phyloP scores from a whole-genome alignment of 92 coral and sea anemone species.

The Phenganax stokvisi region DNA sequence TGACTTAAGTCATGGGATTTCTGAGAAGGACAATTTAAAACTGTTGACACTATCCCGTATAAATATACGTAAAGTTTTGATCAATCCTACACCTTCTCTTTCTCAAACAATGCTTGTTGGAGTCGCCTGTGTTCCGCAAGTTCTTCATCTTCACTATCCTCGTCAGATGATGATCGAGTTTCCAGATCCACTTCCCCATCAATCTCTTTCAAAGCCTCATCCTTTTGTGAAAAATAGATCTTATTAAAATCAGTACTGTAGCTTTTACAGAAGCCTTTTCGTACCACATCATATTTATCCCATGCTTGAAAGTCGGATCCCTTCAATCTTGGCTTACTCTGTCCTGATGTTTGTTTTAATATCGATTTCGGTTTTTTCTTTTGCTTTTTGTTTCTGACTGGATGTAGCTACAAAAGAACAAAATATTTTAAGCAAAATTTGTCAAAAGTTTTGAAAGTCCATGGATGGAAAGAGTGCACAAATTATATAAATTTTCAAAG shows the following conservation, averaged over 20 bases:
- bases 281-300: slow-evolving; percentile 94
- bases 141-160: slow-evolving; percentile 68
- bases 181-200: slow-evolving; percentile 88
- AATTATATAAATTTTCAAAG: neutral
- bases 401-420: slow-evolving; percentile 55
- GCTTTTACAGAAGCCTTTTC: slow-evolving; percentile 12
- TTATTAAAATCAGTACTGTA: neutral
- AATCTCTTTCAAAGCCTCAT: slow-evolving; percentile 65
- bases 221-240: slow-evolving; percentile 43
- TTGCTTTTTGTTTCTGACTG: slow-evolving; percentile 68
- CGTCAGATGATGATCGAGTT: slow-evolving; percentile 68
- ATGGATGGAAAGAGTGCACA: neutral
- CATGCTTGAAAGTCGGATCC: slow-evolving; percentile 81
- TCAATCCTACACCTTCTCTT: slow-evolving; percentile 63
- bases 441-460: neutral
- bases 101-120: slow-evolving; percentile 79
- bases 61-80: no score
- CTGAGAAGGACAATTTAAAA: neutral
- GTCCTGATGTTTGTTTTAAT: slow-evolving; percentile 28
- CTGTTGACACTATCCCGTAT: neutral
- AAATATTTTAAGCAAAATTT: neutral
- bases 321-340: slow-evolving; percentile 46
- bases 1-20: neutral
- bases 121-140: slow-evolving; percentile 59
- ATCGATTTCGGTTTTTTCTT: slow-evolving; percentile 57